Base-by-base conservation (phyloP, 2,888 invertebrate genomes). In the Apantesis nais region DNA sequence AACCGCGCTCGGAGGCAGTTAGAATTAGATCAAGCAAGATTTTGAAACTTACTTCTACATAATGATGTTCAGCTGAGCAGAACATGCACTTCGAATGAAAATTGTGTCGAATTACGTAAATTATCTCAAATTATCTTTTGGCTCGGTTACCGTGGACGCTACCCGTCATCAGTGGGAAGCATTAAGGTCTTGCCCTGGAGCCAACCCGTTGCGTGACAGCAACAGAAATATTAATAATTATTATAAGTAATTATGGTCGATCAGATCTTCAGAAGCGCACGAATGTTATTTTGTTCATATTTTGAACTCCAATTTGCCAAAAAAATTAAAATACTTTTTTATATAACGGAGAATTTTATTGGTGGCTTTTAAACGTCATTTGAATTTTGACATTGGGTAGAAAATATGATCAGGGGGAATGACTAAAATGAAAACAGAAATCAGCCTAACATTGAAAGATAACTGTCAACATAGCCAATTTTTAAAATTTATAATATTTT, bases 71-170 rank as follows among this genome's bases (percentile, higher is more conserved):
- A 88, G 84, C 83, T 85, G 88, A 86, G 81, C 89, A 86, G 75
- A 92, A 93, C 92, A 93, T 93, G 93, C 91, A 89, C 90, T 91
- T 92, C 83, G 82, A 85, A 83, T 83, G 86, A 78, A 92, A 93
- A 93, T 93, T 93, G 89, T 90, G 89, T 88, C 79, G 87, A 93
- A 94, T 93, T 93, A 92, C 89, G 88, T 85, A 92, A 95, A 94
- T 94, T 93, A 91, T 89, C 86, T 88, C 89, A 91, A 94, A 95
- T 94, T 95, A 94, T 94, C 92, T 88, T 88, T 78, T 79, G 82
- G 81, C 85, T 86, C 86, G 86, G 89, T 89, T 89, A 89, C 89
- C 84, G 86, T 85, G 83, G 86, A 84, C 76, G 87, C 88, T 88
- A 87, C 89, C 87, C 88, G 88, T 90, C 89, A 86, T 84, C 89